Base-by-base conservation (phyloP, 1,140 invertebrate species). In the Drosophila parabipectinata region DNA sequence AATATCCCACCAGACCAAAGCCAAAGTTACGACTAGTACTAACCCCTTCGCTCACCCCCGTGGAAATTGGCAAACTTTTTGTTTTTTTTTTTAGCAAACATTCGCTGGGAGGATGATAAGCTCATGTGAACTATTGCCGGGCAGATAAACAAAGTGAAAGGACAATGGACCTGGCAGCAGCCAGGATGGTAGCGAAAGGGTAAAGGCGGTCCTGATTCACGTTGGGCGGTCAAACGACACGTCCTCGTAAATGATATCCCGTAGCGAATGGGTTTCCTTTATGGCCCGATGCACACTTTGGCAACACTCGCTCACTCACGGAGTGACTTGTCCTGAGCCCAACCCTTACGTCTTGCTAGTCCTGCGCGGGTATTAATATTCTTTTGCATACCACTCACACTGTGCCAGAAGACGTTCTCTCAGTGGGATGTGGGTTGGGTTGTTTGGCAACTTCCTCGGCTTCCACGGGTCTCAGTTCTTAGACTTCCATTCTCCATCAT, bases 71-170 rank as follows among this genome's bases (percentile, higher is more conserved):
- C 63, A 53, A 82, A 79, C 67, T 62, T 66, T 37, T 37, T 37
- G 34, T n/a, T 8, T 32, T 32, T 37, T n/a, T 37, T 87, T 82
- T 88, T 78, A 53, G 83, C 83, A 82, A 87, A 87, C 69, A 81
- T 77, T 81, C 59, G 72, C 61, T 41, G 48, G 32, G 79, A 59
- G 58, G 60, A 61, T 74, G 87, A 90, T 90, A 90, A 90, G 87
- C 87, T 74, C 53, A 72, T 90, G 87, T 90, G 87, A 90, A 90
- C 87, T 90, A 90, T 90, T 87, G 87, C 87, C 79, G 77, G 61
- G 21, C 57, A 89, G 84, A 91, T 83, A 91, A 89, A 85, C 89
- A 88, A 74, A 76, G 77, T 45, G 51, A 59, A 56, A 64, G 56
- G 15, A 50, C 41, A 44, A 44, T 12, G 26, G 37, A 56, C 34